Percentiles rank a stretch among this genome's conserved stretches.
Evolutionary conservation across 1,140 invertebrate species (phyloP).

Genomic region (Dendroctonus ponderosae): DNA sequence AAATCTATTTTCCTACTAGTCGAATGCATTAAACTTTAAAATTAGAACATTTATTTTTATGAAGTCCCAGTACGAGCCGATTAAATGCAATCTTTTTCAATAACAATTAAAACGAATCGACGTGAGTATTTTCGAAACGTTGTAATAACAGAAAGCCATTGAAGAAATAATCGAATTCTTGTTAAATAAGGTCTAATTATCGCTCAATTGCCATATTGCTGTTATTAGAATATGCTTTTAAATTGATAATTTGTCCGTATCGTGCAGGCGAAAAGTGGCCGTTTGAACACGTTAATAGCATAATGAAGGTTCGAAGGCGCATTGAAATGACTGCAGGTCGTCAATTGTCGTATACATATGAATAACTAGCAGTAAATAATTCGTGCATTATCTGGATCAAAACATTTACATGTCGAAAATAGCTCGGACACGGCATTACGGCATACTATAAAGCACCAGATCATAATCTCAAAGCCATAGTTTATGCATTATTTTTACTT

Average conservation of each 20-base stretch:
- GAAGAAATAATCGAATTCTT: no score
- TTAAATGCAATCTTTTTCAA: background rate
- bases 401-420: constrained; percentile 1
- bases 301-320: no score
- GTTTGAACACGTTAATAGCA: no score
- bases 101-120: no score
- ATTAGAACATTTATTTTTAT: constrained; percentile 2
- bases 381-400: no score
- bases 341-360: no score
- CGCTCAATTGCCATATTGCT: constrained; percentile 1
- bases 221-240: constrained; percentile 19
- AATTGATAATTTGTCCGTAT: constrained; percentile 10
- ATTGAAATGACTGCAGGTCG: no score
- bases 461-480: constrained; percentile 26
- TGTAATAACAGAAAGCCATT: no score
- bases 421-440: constrained; percentile 8
- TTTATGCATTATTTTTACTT: constrained; percentile 25
- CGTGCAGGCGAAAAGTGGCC: no score
- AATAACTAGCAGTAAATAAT: no score
- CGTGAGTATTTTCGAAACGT: no score
- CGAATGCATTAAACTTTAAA: constrained; percentile 4
- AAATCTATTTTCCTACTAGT: constrained; percentile 2
- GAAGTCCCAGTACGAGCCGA: background rate
- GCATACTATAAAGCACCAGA: constrained; percentile 22
- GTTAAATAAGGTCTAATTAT: background rate